phyloP scores from a whole-genome alignment of 2,797 vertebrate genomes.

The Lepus oiostolus region DNA sequence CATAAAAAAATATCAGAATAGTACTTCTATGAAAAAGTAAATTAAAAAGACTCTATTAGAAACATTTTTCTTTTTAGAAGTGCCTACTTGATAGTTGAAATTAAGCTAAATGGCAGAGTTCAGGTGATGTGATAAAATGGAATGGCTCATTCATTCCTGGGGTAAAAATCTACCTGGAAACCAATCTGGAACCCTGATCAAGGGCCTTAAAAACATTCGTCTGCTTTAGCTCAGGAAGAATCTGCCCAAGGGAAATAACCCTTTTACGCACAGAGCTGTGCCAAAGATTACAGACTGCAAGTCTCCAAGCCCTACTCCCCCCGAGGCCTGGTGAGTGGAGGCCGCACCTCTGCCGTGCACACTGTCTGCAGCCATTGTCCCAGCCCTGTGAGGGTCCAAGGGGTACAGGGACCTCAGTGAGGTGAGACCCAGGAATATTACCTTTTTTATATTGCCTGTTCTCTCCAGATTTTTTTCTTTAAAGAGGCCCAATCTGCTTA shows the following conservation, averaged over 20 bases:
- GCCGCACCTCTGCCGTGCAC: background rate
- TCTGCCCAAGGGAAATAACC: constrained; percentile 13
- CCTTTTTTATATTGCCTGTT: constrained; percentile 27
- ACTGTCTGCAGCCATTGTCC: background rate
- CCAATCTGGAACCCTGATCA: constrained; percentile 12
- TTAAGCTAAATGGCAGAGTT: constrained; percentile 24
- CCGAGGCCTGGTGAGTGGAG: background rate
- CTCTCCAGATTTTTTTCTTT: background rate
- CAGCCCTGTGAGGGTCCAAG: too few species aligned
- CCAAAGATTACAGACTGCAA: background rate
- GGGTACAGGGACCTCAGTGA: background rate
- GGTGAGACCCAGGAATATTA: background rate
- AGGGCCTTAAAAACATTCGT: background rate
- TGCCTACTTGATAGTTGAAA: background rate
- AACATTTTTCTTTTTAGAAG: constrained; percentile 59
- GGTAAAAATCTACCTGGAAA: constrained; percentile 33
- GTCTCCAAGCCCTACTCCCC: background rate
- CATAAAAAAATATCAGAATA: background rate
- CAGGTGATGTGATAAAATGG: background rate
- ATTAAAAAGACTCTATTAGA: constrained; percentile 29
- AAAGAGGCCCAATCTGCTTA: background rate
- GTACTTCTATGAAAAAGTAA: constrained; percentile 38
- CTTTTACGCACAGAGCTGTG: background rate
- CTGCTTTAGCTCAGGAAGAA: background rate
- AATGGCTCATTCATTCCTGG: background rate